phyloP scores from a whole-genome alignment of 1,140 invertebrate species.

The Onthophagus taurus region DNA sequence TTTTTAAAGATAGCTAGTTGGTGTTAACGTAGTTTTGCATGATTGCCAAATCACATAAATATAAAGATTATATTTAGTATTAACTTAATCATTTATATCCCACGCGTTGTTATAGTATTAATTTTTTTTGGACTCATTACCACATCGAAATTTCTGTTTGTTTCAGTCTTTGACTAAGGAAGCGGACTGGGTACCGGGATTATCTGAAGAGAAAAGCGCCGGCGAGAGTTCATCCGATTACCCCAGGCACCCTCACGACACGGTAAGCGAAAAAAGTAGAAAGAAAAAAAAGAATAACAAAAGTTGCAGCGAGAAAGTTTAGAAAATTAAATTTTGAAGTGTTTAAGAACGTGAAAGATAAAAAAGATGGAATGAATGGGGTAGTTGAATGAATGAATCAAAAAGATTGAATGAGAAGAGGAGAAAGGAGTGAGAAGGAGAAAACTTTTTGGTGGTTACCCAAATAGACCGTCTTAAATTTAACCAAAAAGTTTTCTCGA shows the following conservation, averaged over 20 bases:
- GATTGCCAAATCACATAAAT: background rate
- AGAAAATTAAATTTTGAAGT: too few species aligned
- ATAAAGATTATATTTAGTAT: background rate
- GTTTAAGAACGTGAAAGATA: too few species aligned
- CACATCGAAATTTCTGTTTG: conserved; percentile 7
- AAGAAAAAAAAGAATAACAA: conserved; percentile 1
- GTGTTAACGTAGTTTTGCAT: background rate
- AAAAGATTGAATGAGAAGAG: too few species aligned
- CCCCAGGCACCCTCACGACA: conserved; percentile 62
- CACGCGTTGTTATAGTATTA: too few species aligned
- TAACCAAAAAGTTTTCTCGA: background rate
- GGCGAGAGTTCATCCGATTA: conserved; percentile 72
- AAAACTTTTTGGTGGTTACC: background rate
- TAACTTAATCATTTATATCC: too few species aligned
- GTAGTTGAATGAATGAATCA: too few species aligned
- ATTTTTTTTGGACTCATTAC: too few species aligned
- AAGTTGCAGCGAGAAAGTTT: background rate
- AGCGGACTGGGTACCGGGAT: conserved; percentile 73
- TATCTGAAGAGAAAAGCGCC: conserved; percentile 56
- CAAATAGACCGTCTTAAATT: background rate
- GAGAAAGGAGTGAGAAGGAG: conserved; percentile 4
- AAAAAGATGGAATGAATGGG: too few species aligned
- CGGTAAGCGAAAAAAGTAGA: conserved; percentile 51
- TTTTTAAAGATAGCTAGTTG: background rate
- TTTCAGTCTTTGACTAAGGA: conserved; percentile 80